Conservation (phyloP, 2,888 invertebrate species). For the Hirtodrosophila alboralis region DNA sequence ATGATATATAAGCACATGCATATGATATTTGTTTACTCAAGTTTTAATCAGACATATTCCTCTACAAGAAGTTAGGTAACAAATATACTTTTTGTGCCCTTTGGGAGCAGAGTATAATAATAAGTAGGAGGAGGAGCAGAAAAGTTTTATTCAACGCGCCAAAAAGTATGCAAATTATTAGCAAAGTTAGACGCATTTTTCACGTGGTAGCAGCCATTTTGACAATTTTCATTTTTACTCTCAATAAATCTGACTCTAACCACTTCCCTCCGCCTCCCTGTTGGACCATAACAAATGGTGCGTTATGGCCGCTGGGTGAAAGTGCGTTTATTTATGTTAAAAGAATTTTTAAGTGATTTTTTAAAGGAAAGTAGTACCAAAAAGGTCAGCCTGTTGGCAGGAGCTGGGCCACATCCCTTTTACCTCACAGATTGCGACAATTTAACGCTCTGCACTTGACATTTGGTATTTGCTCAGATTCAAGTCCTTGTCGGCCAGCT, state of each 20-base stretch:
- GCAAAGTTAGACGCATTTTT: slow-evolving; percentile 74
- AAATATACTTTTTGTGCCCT: too few relatives aligned
- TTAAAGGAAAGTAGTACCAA: slow-evolving; percentile 16
- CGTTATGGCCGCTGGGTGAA: slow-evolving; percentile 17
- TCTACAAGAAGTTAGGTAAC: too few relatives aligned
- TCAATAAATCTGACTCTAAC: slow-evolving; percentile 50
- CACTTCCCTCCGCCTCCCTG: slow-evolving; percentile 39
- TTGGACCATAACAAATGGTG: slow-evolving; percentile 22
- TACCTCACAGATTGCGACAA: slow-evolving; percentile 59
- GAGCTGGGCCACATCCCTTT: slow-evolving; percentile 10
- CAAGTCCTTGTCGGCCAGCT: slow-evolving; percentile 35
- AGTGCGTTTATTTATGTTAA: slow-evolving; percentile 46
- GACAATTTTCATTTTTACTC: slow-evolving; percentile 60
- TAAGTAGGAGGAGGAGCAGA: slow-evolving; percentile 15
- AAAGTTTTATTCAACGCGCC: slow-evolving; percentile 57
- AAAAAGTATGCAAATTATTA: slow-evolving; percentile 78
- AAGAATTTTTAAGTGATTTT: slow-evolving; percentile 46
- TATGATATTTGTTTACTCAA: too few relatives aligned
- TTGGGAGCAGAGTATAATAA: background rate
- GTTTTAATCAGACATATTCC: too few relatives aligned
- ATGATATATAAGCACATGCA: too few relatives aligned
- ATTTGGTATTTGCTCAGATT: slow-evolving; percentile 61
- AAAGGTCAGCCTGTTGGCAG: slow-evolving; percentile 27
- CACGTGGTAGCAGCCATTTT: slow-evolving; percentile 51
- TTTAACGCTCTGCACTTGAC: slow-evolving; percentile 75